Base-by-base conservation (phyloP, 2,797 vertebrate species). In the Phalloptychus januarius region DNA sequence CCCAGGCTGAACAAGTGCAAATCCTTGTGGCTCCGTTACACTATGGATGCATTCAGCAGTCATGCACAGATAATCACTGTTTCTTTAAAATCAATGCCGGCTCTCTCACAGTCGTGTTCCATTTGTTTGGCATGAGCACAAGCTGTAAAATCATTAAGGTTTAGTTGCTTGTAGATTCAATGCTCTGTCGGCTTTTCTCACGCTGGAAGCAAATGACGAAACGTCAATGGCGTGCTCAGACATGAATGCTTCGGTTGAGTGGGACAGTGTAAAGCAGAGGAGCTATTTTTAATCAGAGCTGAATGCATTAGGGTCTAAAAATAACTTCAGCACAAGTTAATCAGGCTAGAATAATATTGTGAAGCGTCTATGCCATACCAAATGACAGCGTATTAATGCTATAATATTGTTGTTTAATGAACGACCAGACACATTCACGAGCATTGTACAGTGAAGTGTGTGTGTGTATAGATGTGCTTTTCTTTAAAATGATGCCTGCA, bases 51-150 rank as follows among this genome's bases (percentile, higher is more conserved):
- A 74, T 25, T 80, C 75, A 77, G 44, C 63, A 56, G 45, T 23
- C 71, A 74, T 63, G 69, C 45, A 7, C 44, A 84, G 31, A 83
- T 70, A 75, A 71, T 25, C 50, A 77, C 36, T 31, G 36, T 48
- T 65, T 23, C 50, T 33, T 46, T 76, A 16, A 74, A 77, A 87
- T 83, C 85, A 76, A 72, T 83, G 54, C 42, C 75, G 54, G 15
- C 45, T 78, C 45, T 52, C 74, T 40, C 36, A 38, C 76, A 69
- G 25, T 18, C 28, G 25, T 70, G 38, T n/a, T 73, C 15, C 56
- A 63, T 74, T 73, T 45, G 44, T 76, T 44, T 50, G 28, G 7
- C 33, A n/a, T 31, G 72, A 76, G 50, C 54, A 72, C 23, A 23
- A 76, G 6, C 38, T 69, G 74, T 50, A 48, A 75, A 82, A 65